Evolutionary conservation across 2,888 invertebrate species (phyloP).

Genomic region (Eupithecia exiguata): DNA sequence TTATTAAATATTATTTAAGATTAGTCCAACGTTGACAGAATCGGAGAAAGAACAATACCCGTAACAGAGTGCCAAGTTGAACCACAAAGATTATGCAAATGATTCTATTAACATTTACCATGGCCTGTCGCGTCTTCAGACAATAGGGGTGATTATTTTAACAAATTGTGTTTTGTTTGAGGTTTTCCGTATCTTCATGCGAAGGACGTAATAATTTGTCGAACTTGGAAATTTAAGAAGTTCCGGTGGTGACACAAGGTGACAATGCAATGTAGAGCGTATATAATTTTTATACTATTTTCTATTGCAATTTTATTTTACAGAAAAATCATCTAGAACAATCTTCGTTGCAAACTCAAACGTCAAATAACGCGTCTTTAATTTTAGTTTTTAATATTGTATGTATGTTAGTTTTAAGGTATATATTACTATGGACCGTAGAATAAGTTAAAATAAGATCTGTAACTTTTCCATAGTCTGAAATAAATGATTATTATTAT

Average conservation of each 20-base stretch:
- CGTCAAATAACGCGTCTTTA: too few species aligned
- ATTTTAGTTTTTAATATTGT: too few species aligned
- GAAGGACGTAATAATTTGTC: conserved; percentile 5
- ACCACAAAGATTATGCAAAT: conserved; percentile 42
- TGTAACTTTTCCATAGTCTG: too few species aligned
- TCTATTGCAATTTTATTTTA: too few species aligned
- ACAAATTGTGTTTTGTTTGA: conserved; percentile 25
- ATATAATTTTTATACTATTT: background rate
- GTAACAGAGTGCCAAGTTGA: conserved; percentile 23
- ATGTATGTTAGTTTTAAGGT: too few species aligned
- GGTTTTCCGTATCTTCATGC: conserved; percentile 20
- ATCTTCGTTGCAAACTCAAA: too few species aligned
- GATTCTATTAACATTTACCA: conserved; percentile 40
- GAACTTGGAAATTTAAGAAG: background rate
- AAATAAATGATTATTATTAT: too few species aligned
- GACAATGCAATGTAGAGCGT: background rate
- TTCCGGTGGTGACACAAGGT: background rate
- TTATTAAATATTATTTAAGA: too few species aligned
- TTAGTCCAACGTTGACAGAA: conserved; percentile 17
- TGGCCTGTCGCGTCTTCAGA: conserved; percentile 30
- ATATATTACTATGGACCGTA: too few species aligned
- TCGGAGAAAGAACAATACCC: conserved; percentile 21
- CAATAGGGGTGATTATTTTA: conserved; percentile 38
- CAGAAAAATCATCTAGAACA: too few species aligned
- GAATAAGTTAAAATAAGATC: too few species aligned